A percentile compares a stretch with the other conserved stretches of the same genome.
These are phyloP conservation scores for Alcis repandata DNA, from an alignment of 2,888 invertebrate genomes.

Conservation along the genomic window DNA sequence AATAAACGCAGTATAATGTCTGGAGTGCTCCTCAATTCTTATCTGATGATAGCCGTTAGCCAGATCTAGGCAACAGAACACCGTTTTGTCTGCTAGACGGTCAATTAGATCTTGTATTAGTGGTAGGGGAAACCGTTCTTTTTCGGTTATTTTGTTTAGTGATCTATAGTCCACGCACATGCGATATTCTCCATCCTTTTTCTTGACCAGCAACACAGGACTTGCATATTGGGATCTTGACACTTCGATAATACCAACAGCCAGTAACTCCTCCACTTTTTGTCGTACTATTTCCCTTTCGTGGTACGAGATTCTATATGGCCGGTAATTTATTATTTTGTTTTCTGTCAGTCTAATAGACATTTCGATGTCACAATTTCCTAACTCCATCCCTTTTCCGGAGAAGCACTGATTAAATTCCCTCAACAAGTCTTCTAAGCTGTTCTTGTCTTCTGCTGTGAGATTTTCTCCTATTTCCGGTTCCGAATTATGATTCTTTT, in stretches of 20 bases:
- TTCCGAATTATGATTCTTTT: too few species aligned
- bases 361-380: too few species aligned
- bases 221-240: neutral
- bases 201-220: neutral
- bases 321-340: too few species aligned
- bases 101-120: conserved; percentile 8
- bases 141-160: neutral
- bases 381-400: too few species aligned
- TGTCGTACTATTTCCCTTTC: neutral
- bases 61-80: neutral
- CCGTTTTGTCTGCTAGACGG: neutral
- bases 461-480: too few species aligned
- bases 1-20: neutral
- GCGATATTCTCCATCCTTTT: neutral
- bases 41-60: conserved; percentile 11
- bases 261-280: neutral
- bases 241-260: neutral
- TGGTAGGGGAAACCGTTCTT: conserved; percentile 3
- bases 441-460: too few species aligned
- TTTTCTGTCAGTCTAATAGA: too few species aligned
- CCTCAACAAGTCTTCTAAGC: too few species aligned
- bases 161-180: neutral
- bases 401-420: too few species aligned
- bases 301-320: neutral
- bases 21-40: neutral